Conservation (phyloP, 2,888 invertebrate species). For the Zele albiditarsus region DNA sequence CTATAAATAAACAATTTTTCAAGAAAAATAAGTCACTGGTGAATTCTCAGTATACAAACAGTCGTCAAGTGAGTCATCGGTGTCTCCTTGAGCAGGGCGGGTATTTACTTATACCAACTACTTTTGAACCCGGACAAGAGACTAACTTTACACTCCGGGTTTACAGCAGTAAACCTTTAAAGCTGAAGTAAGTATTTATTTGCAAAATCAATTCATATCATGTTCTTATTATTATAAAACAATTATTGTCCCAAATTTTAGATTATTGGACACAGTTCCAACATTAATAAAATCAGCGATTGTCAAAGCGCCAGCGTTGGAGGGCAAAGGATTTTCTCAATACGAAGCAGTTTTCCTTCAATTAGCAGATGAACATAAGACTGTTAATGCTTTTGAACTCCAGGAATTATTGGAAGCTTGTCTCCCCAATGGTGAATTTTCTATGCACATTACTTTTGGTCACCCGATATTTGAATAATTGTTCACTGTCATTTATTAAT, state of each 20-base stretch:
- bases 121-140: slow-evolving; percentile 93
- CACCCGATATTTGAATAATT: not conserved
- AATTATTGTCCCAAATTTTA: not conserved
- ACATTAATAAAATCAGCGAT: slow-evolving; percentile 83
- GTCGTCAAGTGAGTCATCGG: slow-evolving; percentile 88
- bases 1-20: slow-evolving; percentile 86
- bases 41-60: slow-evolving; percentile 94
- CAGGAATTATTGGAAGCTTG: slow-evolving; percentile 93
- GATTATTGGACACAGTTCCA: slow-evolving; percentile 78
- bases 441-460: slow-evolving; percentile 19
- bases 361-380: slow-evolving; percentile 91
- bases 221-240: not conserved
- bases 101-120: slow-evolving; percentile 90
- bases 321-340: slow-evolving; percentile 85
- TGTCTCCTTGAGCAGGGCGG: slow-evolving; percentile 87
- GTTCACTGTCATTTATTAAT: slow-evolving; percentile 3
- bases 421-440: slow-evolving; percentile 82
- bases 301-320: slow-evolving; percentile 83
- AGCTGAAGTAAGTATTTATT: slow-evolving; percentile 79
- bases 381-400: slow-evolving; percentile 92
- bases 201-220: slow-evolving; percentile 66
- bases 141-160: slow-evolving; percentile 90
- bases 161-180: slow-evolving; percentile 84
- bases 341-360: slow-evolving; percentile 94
- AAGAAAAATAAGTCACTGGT: slow-evolving; percentile 89